Conservation (phyloP, 1,140 invertebrate species). For the Habropoda laboriosa region DNA sequence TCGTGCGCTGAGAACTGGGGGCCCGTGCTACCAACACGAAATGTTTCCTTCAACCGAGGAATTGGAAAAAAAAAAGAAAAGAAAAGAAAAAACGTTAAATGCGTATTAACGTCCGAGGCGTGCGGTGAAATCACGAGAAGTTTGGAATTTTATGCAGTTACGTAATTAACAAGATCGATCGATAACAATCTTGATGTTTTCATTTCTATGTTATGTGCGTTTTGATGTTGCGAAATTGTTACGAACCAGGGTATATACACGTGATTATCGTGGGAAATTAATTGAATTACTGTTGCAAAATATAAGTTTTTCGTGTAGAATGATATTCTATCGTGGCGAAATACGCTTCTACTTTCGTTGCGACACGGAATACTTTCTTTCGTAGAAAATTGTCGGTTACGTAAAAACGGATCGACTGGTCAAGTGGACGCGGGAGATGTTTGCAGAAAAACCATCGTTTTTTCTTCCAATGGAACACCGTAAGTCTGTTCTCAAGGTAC, state of each 20-base stretch:
- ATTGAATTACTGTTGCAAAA: neutral
- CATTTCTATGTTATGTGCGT: slow-evolving; percentile 2
- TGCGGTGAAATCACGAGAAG: neutral
- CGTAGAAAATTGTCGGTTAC: slow-evolving; percentile 1
- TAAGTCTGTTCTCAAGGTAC: neutral
- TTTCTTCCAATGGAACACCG: neutral
- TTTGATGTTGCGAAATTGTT: neutral
- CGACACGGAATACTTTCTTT: slow-evolving; percentile 10
- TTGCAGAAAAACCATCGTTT: neutral
- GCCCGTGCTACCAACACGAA: neutral
- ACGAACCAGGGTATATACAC: too few relatives aligned
- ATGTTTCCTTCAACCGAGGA: neutral
- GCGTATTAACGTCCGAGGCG: neutral
- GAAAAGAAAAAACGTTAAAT: too few relatives aligned
- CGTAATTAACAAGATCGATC: neutral
- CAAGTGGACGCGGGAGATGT: neutral
- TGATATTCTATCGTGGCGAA: neutral
- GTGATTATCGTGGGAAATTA: neutral
- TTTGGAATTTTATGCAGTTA: neutral
- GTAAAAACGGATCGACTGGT: neutral
- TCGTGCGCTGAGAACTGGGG: neutral
- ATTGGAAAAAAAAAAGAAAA: neutral
- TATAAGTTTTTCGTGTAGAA: neutral
- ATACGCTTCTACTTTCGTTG: neutral
- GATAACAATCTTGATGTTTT: slow-evolving; percentile 7